Evolutionary conservation across 2,797 vertebrate genomes (phyloP).

Genomic region (Crocodylus rhombifer): DNA sequence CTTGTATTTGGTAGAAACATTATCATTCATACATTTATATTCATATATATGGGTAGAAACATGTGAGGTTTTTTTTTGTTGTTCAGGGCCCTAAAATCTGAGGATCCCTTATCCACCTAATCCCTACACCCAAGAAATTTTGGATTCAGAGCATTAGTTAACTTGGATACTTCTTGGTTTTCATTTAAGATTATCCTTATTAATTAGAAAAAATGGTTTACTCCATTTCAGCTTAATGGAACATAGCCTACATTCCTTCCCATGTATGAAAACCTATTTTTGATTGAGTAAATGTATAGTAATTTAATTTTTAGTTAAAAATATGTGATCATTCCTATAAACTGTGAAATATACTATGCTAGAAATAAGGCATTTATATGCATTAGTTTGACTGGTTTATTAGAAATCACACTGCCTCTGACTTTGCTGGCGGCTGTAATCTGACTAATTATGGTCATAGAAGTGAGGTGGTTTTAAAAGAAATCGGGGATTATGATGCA

Average conservation of each 20-base stretch:
- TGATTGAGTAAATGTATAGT: neutral
- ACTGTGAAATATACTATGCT: neutral
- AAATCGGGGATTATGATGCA: neutral
- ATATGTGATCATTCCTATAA: neutral
- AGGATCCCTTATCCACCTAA: neutral
- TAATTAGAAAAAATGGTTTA: neutral
- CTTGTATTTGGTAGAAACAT: neutral
- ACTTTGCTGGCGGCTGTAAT: neutral
- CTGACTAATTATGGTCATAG: neutral
- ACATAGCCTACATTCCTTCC: neutral
- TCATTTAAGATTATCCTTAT: neutral
- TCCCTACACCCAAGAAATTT: neutral
- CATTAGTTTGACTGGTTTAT: constrained; percentile 14
- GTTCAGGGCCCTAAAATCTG: neutral
- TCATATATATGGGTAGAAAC: no score
- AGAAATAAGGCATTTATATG: neutral
- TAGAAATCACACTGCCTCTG: neutral
- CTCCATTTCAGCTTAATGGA: neutral
- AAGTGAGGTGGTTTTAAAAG: neutral
- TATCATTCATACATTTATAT: no score
- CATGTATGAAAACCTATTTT: neutral
- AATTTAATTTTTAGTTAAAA: neutral
- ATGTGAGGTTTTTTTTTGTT: neutral
- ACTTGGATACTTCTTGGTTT: neutral
- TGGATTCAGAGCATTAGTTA: neutral